Percentiles rank a stretch among this genome's conserved stretches.
Conservation (phyloP, 2,797 vertebrate genomes). For the Aeoliscus strigatus region DNA sequence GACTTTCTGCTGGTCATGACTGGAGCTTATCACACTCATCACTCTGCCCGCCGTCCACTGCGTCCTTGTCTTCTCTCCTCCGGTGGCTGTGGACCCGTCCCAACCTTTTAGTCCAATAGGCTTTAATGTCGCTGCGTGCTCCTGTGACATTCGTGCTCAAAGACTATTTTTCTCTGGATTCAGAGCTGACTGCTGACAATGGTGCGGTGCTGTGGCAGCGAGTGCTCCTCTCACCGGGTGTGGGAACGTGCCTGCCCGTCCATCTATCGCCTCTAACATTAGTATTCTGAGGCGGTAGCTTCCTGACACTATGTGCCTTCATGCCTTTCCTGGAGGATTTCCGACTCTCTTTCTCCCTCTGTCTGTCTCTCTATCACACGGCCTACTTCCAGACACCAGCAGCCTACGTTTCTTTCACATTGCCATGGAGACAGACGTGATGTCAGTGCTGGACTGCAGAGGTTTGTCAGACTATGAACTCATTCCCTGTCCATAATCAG, state of each 20-base stretch:
- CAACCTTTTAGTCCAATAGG: slow-evolving; percentile 47
- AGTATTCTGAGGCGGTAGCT: slow-evolving; percentile 67
- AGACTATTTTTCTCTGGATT: slow-evolving; percentile 63
- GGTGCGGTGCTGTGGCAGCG: slow-evolving; percentile 39
- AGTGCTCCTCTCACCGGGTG: no score
- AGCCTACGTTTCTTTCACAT: slow-evolving; percentile 63
- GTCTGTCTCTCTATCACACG: slow-evolving; percentile 39
- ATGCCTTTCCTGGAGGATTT: slow-evolving; percentile 67
- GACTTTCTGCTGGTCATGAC: no score
- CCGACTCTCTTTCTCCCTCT: slow-evolving; percentile 53
- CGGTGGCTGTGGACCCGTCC: slow-evolving; percentile 8
- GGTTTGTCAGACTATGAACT: slow-evolving; percentile 44
- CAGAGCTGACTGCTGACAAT: slow-evolving; percentile 67
- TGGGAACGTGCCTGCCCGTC: slow-evolving; percentile 24
- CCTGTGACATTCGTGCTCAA: slow-evolving; percentile 67
- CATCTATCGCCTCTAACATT: slow-evolving; percentile 50
- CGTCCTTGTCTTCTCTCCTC: slow-evolving; percentile 5
- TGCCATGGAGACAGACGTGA: slow-evolving; percentile 80
- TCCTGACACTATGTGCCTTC: slow-evolving; percentile 71
- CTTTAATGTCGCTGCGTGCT: slow-evolving; percentile 66
- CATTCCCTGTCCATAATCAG: slow-evolving; percentile 29
- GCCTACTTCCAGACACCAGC: slow-evolving; percentile 56
- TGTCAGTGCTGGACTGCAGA: slow-evolving; percentile 65
- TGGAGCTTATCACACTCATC: slow-evolving; percentile 38
- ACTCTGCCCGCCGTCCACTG: neutral